phyloP scores from a whole-genome alignment of 2,888 invertebrate species.

The Archips crataeganus region DNA sequence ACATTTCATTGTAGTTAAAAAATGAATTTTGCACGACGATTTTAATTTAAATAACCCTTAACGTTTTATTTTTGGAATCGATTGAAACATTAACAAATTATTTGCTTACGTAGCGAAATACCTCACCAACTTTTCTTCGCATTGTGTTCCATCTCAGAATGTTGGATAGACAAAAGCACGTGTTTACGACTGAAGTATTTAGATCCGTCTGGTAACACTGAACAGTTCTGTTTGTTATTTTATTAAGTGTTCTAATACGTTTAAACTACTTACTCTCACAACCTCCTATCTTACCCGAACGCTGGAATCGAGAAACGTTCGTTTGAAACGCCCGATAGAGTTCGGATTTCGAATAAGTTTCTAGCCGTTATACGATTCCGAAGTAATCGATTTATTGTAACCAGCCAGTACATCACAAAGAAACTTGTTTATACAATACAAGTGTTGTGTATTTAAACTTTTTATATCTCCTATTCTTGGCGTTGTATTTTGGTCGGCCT shows the following conservation, averaged over 20 bases:
- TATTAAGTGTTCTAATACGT: constrained; percentile 72
- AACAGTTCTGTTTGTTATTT: constrained; percentile 79
- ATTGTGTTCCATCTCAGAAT: constrained; percentile 60
- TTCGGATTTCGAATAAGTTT: not conserved
- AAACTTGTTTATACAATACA: constrained; percentile 46
- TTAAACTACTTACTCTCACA: constrained; percentile 1
- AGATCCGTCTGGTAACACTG: constrained; percentile 69
- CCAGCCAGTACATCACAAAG: constrained; percentile 72
- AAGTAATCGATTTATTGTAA: constrained; percentile 73
- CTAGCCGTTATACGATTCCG: not conserved
- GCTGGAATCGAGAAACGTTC: not conserved
- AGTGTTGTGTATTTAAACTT: constrained; percentile 42
- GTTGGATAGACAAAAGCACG: constrained; percentile 77
- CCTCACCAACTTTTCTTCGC: constrained; percentile 49
- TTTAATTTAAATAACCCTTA: too few relatives aligned
- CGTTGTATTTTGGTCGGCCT: constrained; percentile 46
- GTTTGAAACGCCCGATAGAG: not conserved
- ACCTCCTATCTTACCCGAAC: not conserved
- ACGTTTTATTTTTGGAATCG: not conserved
- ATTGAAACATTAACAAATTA: not conserved
- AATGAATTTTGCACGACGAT: too few relatives aligned
- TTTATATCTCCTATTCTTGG: constrained; percentile 43
- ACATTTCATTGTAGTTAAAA: too few relatives aligned
- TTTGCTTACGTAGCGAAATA: constrained; percentile 31
- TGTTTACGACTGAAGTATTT: constrained; percentile 76